Conservation (phyloP, 2,797 vertebrate genomes). For the Lateolabrax maculatus region DNA sequence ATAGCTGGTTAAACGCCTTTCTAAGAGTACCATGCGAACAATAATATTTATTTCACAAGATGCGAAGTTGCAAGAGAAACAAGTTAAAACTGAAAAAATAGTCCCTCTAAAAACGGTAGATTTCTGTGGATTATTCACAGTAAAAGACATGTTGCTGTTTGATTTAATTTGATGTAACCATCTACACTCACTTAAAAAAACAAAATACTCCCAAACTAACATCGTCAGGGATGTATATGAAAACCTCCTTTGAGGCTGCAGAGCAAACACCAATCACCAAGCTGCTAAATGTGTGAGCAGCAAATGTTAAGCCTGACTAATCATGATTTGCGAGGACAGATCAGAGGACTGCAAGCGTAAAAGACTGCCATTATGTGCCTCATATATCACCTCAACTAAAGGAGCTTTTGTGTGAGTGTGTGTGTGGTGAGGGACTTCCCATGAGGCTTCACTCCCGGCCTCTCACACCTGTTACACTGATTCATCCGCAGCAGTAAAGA, state of each 20-base stretch:
- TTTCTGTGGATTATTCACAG: too few species aligned
- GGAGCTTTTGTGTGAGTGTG: constrained; percentile 24
- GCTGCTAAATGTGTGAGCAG: constrained; percentile 40
- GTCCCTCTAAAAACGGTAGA: too few species aligned
- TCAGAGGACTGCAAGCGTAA: constrained; percentile 57
- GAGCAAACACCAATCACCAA: not conserved
- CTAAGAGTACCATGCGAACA: too few species aligned
- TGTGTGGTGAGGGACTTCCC: constrained; percentile 41
- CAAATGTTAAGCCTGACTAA: constrained; percentile 58
- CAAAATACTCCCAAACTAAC: too few species aligned
- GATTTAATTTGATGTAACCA: too few species aligned
- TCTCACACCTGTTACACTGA: constrained; percentile 63
- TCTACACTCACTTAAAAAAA: too few species aligned
- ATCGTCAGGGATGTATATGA: not conserved
- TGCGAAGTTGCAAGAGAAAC: too few species aligned
- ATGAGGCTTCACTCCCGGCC: constrained; percentile 40
- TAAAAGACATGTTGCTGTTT: too few species aligned
- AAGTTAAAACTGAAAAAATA: too few species aligned
- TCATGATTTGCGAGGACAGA: constrained; percentile 58
- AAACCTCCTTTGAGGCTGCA: not conserved
- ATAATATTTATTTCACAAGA: too few species aligned
- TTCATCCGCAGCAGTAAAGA: constrained; percentile 52
- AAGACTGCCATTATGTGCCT: constrained; percentile 46
- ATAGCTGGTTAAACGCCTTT: too few species aligned
- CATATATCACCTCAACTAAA: constrained; percentile 58